phyloP scores from a whole-genome alignment of 2,888 invertebrate genomes.

The Clitarchus hookeri region DNA sequence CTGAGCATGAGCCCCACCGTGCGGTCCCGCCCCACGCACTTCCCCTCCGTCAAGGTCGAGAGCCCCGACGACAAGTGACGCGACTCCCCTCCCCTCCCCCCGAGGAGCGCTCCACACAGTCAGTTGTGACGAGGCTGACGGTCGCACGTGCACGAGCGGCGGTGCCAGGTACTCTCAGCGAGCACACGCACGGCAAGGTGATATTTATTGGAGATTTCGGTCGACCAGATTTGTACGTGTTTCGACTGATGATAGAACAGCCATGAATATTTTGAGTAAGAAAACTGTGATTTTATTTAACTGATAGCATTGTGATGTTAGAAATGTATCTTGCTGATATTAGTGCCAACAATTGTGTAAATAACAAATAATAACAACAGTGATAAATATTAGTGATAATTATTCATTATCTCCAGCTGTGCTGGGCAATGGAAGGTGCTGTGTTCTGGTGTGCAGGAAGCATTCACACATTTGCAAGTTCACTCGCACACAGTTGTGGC shows the following conservation, averaged over 20 bases:
- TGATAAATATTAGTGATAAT: not conserved
- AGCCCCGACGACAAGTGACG: conserved; percentile 35
- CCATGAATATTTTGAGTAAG: not conserved
- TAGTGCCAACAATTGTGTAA: conserved; percentile 1
- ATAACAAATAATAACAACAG: not conserved
- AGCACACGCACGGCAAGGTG: not conserved
- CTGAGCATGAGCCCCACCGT: conserved; percentile 61
- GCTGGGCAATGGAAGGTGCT: not conserved
- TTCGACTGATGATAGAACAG: not conserved
- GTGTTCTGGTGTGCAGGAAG: not conserved
- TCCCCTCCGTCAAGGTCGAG: conserved; percentile 26
- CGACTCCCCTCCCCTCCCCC: conserved; percentile 46
- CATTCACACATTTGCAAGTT: not conserved
- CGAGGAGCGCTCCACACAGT: conserved; percentile 40
- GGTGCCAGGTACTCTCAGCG: not conserved
- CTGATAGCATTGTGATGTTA: not conserved
- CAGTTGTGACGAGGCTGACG: not conserved
- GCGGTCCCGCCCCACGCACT: not conserved
- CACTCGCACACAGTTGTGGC: not conserved
- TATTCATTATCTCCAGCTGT: not conserved
- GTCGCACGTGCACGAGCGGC: not conserved
- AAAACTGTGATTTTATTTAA: conserved; percentile 14
- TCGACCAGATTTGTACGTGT: not conserved
- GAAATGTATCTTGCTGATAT: conserved; percentile 9
- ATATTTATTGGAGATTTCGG: not conserved